phyloP scores from a whole-genome alignment of 2,888 invertebrate genomes.

The Erebia epiphron region DNA sequence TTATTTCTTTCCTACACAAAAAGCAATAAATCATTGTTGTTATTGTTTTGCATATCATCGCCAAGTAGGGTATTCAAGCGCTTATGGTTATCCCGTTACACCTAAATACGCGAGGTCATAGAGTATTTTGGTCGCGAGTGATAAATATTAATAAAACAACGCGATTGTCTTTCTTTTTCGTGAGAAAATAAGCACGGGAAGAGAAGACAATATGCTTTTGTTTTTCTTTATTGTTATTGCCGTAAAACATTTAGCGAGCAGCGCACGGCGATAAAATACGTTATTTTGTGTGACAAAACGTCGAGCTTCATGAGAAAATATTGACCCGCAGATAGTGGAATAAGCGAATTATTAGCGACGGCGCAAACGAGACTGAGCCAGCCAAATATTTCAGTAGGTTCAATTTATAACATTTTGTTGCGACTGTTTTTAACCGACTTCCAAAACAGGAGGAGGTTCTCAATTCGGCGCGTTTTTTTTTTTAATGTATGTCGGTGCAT shows the following conservation, averaged over 20 bases:
- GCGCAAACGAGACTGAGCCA: slow-evolving; percentile 36
- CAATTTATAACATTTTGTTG: neutral
- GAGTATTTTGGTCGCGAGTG: slow-evolving; percentile 67
- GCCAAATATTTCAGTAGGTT: slow-evolving; percentile 13
- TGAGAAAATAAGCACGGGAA: slow-evolving; percentile 68
- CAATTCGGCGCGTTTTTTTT: no score
- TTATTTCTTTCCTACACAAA: neutral
- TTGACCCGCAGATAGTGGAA: slow-evolving; percentile 80
- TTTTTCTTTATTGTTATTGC: slow-evolving; percentile 82
- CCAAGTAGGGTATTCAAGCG: slow-evolving; percentile 25
- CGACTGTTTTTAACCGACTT: no score
- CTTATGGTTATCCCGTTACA: slow-evolving; percentile 53
- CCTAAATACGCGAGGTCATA: slow-evolving; percentile 59
- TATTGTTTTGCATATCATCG: slow-evolving; percentile 24
- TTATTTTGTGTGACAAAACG: slow-evolving; percentile 83
- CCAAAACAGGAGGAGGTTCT: no score
- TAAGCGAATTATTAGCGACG: slow-evolving; percentile 76
- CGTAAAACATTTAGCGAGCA: slow-evolving; percentile 79
- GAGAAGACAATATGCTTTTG: slow-evolving; percentile 77
- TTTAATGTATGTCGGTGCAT: no score
- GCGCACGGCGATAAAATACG: slow-evolving; percentile 73
- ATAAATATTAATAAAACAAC: slow-evolving; percentile 79
- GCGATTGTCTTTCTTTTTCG: slow-evolving; percentile 70
- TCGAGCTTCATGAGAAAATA: slow-evolving; percentile 81
- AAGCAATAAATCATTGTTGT: slow-evolving; percentile 28